Percentiles rank a stretch among this genome's conserved stretches.
These are phyloP conservation scores for Chrysopilus asiliformis DNA, from an alignment of 2,888 invertebrate species.

Conservation along the genomic window DNA sequence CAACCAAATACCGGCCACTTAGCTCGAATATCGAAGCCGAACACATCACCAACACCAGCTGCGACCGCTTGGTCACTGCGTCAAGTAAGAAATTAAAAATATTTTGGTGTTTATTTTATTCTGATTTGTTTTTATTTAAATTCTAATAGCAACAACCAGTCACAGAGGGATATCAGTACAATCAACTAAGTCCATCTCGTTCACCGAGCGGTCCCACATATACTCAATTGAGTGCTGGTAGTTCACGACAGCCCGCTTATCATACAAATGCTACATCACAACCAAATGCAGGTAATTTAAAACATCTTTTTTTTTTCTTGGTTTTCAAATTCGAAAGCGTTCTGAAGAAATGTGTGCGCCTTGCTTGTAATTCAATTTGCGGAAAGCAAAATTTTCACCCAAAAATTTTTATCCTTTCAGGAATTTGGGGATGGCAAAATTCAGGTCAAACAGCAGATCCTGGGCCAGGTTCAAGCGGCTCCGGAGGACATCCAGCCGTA, in stretches of 20 bases:
- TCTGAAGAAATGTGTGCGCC: too few relatives aligned
- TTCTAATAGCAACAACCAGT: conserved; percentile 44
- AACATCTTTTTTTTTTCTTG: not conserved
- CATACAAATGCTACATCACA: conserved; percentile 37
- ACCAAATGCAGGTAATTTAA: conserved; percentile 24
- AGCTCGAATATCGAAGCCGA: conserved; percentile 52
- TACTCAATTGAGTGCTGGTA: conserved; percentile 60
- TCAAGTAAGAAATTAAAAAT: conserved; percentile 35
- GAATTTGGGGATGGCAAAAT: conserved; percentile 70
- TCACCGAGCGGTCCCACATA: conserved; percentile 76
- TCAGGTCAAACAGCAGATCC: conserved; percentile 37
- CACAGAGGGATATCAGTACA: conserved; percentile 57
- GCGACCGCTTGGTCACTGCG: conserved; percentile 51
- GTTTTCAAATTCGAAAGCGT: too few relatives aligned
- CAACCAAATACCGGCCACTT: conserved; percentile 45
- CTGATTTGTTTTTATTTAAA: not conserved
- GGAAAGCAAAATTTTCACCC: not conserved
- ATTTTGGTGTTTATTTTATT: not conserved
- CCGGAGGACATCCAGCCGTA: conserved; percentile 31
- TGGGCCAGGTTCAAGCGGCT: conserved; percentile 39
- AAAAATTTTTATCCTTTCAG: conserved; percentile 27
- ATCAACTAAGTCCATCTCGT: conserved; percentile 61
- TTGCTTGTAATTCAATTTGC: too few relatives aligned
- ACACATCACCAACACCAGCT: conserved; percentile 56
- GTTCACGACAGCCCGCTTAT: conserved; percentile 40